Evolutionary conservation across 2,888 invertebrate species (phyloP).

Genomic region (Pristionchus fissidentatus): DNA sequence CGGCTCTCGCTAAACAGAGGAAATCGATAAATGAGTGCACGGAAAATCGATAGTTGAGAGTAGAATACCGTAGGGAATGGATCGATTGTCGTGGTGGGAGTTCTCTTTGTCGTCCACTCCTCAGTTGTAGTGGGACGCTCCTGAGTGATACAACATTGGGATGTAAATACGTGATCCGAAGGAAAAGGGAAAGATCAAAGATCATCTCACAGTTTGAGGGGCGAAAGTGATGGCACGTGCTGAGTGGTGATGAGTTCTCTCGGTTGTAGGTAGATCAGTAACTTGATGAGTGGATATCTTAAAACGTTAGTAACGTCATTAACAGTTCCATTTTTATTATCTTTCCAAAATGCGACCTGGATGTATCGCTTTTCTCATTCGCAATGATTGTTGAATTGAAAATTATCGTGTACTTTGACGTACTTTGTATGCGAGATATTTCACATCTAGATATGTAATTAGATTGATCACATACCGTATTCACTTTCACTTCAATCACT

Average conservation of each 20-base stretch:
- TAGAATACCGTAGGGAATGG: slow-evolving; percentile 14
- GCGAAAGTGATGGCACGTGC: slow-evolving; percentile 27
- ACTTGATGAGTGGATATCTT: background rate
- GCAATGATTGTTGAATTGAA: no score
- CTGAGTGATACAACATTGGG: no score
- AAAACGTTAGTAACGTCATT: no score
- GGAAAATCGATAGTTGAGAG: background rate
- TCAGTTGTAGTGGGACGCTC: slow-evolving; percentile 6
- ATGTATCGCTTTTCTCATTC: background rate
- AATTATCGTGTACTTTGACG: no score
- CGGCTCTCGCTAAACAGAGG: background rate
- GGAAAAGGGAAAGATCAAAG: slow-evolving; percentile 12
- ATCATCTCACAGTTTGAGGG: slow-evolving; percentile 28
- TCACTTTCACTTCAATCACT: background rate
- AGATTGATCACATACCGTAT: no score
- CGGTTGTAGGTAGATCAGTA: background rate
- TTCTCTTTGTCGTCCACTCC: background rate
- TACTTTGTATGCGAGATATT: no score
- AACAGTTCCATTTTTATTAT: no score
- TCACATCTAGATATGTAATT: no score
- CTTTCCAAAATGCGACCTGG: no score
- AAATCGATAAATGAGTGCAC: background rate
- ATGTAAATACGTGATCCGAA: background rate
- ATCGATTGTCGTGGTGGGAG: slow-evolving; percentile 1
- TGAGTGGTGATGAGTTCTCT: slow-evolving; percentile 29